phyloP scores from a whole-genome alignment of 2,888 invertebrate genomes.

The Ichneumoninae sp. region DNA sequence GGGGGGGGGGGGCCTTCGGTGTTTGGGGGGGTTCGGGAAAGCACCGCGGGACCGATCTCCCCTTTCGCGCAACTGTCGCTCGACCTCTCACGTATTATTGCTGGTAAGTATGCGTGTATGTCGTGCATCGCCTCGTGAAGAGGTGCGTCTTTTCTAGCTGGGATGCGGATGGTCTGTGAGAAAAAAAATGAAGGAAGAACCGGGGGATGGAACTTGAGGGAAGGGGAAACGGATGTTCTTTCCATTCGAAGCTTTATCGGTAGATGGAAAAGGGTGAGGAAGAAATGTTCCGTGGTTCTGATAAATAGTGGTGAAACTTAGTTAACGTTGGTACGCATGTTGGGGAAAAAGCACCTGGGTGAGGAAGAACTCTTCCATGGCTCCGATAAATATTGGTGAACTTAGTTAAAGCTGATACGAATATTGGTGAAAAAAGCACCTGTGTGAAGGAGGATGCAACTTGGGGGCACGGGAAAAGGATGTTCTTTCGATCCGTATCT shows the following conservation, averaged over 20 bases:
- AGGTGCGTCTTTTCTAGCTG: constrained; percentile 9
- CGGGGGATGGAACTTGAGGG: constrained; percentile 33
- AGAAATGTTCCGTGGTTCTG: neutral
- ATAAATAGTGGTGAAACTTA: neutral
- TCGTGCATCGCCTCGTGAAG: neutral
- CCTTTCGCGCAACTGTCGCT: constrained; percentile 81
- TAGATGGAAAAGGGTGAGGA: constrained; percentile 14
- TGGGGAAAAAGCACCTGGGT: constrained; percentile 1
- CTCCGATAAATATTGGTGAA: too few species aligned
- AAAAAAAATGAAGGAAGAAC: constrained; percentile 47
- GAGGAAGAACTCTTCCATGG: neutral
- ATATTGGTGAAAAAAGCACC: too few species aligned
- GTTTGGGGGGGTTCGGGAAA: constrained; percentile 43
- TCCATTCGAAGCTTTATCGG: neutral
- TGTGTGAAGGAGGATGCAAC: too few species aligned
- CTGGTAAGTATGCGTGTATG: constrained; percentile 33
- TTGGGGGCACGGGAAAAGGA: too few species aligned
- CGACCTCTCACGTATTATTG: constrained; percentile 61
- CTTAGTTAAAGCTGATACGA: too few species aligned
- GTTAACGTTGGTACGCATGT: neutral
- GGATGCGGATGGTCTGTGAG: constrained; percentile 41
- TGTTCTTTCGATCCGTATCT: too few species aligned
- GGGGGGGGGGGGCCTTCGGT: constrained; percentile 40
- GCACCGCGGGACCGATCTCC: constrained; percentile 62
- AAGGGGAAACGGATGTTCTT: constrained; percentile 39